A percentile compares a stretch with the other conserved stretches of the same genome.
These are phyloP conservation scores for Baronia brevicornis DNA, from an alignment of 2,888 invertebrate species.

Conservation along the genomic window DNA sequence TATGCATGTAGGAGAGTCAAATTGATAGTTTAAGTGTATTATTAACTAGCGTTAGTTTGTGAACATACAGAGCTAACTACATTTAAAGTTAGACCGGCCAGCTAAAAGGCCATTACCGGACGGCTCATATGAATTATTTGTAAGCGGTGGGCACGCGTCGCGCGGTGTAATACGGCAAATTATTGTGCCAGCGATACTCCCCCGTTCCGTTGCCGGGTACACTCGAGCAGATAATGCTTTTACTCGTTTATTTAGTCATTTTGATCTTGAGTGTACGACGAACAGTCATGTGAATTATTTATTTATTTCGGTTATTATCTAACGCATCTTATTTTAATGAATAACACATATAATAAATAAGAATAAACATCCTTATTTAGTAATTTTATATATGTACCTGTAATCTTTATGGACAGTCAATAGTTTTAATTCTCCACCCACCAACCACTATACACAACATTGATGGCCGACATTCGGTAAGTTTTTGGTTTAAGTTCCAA, in stretches of 20 bases:
- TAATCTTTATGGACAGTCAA: too few relatives aligned
- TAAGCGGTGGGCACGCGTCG: constrained; percentile 51
- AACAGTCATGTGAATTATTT: neutral
- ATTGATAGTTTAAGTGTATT: constrained; percentile 48
- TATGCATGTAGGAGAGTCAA: constrained; percentile 20
- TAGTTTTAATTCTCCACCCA: too few relatives aligned
- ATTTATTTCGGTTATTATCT: neutral
- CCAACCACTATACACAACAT: too few relatives aligned
- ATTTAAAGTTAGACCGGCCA: constrained; percentile 60
- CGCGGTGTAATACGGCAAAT: constrained; percentile 47
- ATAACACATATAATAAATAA: neutral
- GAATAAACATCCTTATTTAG: too few relatives aligned
- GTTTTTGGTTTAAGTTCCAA: too few relatives aligned
- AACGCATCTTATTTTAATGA: neutral
- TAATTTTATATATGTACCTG: too few relatives aligned
- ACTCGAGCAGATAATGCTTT: constrained; percentile 8
- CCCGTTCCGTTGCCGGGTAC: constrained; percentile 17
- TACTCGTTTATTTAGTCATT: constrained; percentile 12
- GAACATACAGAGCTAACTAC: constrained; percentile 52
- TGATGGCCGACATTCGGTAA: too few relatives aligned
- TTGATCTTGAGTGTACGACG: constrained; percentile 7
- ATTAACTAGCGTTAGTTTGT: constrained; percentile 53
- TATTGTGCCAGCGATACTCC: constrained; percentile 42
- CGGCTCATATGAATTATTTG: constrained; percentile 69
- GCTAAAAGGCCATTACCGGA: constrained; percentile 69